phyloP scores from a whole-genome alignment of 2,888 invertebrate species.

The Amphiduros pacificus region DNA sequence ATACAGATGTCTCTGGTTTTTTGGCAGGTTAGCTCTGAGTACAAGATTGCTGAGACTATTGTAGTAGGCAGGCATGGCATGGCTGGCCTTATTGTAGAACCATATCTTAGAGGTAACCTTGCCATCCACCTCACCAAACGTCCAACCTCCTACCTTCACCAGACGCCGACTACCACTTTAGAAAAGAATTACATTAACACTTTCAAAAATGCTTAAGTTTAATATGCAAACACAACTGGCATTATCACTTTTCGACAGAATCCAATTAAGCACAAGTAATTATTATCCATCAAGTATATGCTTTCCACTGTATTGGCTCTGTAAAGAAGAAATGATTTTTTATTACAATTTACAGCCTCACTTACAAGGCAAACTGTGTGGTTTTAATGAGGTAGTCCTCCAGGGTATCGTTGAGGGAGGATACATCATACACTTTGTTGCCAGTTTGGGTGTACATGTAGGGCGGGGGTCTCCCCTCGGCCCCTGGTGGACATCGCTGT shows the following conservation, averaged over 20 bases:
- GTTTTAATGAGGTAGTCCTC: not conserved
- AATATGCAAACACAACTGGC: no score
- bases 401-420: not conserved
- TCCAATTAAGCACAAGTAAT: no score
- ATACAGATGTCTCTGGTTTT: not conserved
- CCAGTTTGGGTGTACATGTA: conserved; percentile 31
- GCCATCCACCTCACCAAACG: conserved; percentile 31
- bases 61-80: conserved; percentile 57
- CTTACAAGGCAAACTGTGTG: no score
- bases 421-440: conserved; percentile 44
- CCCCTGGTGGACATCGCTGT: conserved; percentile 8
- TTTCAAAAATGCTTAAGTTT: no score
- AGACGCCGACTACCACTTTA: no score
- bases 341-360: no score
- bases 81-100: conserved; percentile 60
- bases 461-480: conserved; percentile 25
- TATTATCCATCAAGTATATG: no score
- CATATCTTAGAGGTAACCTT: conserved; percentile 40
- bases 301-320: no score
- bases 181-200: no score
- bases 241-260: no score
- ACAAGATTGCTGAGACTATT: conserved; percentile 59
- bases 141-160: conserved; percentile 56
- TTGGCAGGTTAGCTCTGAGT: conserved; percentile 40
- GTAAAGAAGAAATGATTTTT: no score